A percentile compares a stretch with the other conserved stretches of the same genome.
Evolutionary conservation across 2,113 vertebrate genomes (phyloP).

Genomic region (Alaudala cheleensis): DNA sequence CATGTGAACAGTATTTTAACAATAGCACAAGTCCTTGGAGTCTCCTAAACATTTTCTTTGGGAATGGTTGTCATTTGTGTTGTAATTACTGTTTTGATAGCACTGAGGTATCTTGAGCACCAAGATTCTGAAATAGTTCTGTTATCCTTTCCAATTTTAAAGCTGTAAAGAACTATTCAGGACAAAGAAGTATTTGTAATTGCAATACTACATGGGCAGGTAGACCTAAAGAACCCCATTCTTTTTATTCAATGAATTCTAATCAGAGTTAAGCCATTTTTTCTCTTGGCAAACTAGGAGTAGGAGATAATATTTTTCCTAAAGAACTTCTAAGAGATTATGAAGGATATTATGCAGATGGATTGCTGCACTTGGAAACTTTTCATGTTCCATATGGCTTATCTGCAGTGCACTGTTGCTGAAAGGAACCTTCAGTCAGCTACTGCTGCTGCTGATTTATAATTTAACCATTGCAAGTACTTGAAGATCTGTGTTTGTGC

Average conservation of each 20-base stretch:
- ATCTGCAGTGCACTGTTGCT: constrained; percentile 51
- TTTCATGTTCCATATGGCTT: constrained; percentile 62
- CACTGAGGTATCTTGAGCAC: neutral
- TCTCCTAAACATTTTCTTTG: neutral
- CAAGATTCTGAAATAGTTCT: neutral
- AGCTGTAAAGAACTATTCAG: neutral
- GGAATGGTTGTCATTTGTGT: neutral
- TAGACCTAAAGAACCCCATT: neutral
- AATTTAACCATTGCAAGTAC: constrained; percentile 21
- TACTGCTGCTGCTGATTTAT: constrained; percentile 9
- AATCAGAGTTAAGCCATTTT: neutral
- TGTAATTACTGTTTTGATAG: neutral
- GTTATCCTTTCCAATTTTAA: neutral
- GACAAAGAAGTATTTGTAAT: neutral
- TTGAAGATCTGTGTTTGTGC: neutral
- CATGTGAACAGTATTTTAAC: neutral
- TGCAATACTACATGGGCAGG: neutral
- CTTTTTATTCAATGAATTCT: neutral
- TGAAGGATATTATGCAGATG: constrained; percentile 55
- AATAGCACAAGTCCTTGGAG: neutral
- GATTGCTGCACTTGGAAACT: constrained; percentile 56
- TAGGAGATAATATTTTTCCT: constrained; percentile 45
- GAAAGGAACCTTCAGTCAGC: constrained; percentile 35
- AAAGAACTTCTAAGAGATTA: constrained; percentile 45
- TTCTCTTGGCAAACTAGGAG: neutral